phyloP scores from a whole-genome alignment of 2,888 invertebrate genomes.

The Drosophila silvestris region DNA sequence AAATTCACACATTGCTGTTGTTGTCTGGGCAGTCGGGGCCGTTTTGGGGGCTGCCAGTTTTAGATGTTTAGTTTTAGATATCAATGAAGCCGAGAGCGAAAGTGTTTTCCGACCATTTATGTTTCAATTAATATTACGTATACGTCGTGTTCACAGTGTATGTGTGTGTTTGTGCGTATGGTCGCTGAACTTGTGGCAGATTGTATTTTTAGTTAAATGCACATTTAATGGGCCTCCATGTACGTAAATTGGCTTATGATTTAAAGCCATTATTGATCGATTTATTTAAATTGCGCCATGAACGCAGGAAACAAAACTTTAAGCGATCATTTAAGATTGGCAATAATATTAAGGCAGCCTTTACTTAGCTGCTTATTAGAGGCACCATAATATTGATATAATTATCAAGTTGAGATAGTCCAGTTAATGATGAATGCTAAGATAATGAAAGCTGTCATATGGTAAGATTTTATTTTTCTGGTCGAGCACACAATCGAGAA shows the following conservation, averaged over 20 bases:
- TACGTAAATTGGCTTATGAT: constrained; percentile 13
- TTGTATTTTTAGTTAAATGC: constrained; percentile 43
- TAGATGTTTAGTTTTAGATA: constrained; percentile 78
- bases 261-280: constrained; percentile 33
- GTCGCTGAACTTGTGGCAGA: constrained; percentile 67
- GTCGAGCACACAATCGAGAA: background rate
- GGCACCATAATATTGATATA: background rate
- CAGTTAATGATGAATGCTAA: background rate
- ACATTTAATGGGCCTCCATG: constrained; percentile 51
- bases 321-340: constrained; percentile 2
- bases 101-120: constrained; percentile 71
- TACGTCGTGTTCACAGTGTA: constrained; percentile 41
- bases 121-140: constrained; percentile 73
- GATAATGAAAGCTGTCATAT: background rate
- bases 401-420: background rate
- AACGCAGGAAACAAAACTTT: constrained; percentile 30
- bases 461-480: background rate
- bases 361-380: background rate
- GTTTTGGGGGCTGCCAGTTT: constrained; percentile 68
- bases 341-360: background rate
- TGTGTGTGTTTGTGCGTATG: constrained; percentile 38
- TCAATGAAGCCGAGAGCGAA: constrained; percentile 77
- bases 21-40: constrained; percentile 35
- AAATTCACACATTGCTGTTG: constrained; percentile 47
- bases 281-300: constrained; percentile 3